Percentiles rank a stretch among this genome's conserved stretches.
These are phyloP conservation scores for Psittacula cyanocephala DNA, from an alignment of 2,113 vertebrate species.

Conservation along the genomic window DNA sequence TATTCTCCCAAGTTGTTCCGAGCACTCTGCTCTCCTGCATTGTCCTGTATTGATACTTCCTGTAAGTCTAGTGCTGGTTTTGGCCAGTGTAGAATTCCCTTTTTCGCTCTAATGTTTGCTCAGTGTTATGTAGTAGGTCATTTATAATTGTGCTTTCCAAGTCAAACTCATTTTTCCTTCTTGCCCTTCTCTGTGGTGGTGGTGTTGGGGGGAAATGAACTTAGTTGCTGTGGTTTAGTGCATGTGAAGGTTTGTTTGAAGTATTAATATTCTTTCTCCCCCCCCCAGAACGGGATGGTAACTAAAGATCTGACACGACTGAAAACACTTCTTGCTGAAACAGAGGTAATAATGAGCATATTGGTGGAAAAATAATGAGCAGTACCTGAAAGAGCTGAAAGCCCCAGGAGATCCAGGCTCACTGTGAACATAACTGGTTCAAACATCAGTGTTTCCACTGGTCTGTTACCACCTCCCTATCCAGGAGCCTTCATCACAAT, in stretches of 20 bases:
- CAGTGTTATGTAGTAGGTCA: not conserved
- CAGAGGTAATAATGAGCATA: conserved; percentile 82
- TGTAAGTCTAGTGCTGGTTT: not conserved
- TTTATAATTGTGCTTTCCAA: not conserved
- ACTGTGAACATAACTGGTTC: not conserved
- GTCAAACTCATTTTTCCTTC: not conserved
- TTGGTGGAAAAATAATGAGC: not conserved
- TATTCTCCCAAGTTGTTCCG: not conserved
- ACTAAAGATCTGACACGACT: conserved; percentile 94
- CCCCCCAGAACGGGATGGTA: conserved; percentile 91
- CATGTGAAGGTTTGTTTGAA: not conserved
- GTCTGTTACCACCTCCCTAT: not conserved
- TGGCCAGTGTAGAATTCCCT: not conserved
- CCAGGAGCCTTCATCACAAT: not conserved
- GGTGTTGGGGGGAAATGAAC: not conserved
- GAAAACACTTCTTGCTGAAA: conserved; percentile 94
- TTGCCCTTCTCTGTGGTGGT: not conserved
- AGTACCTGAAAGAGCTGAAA: not conserved
- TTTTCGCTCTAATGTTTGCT: not conserved
- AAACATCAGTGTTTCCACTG: not conserved
- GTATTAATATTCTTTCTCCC: not conserved
- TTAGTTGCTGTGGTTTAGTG: not conserved
- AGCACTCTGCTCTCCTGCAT: not conserved
- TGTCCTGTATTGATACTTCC: not conserved
- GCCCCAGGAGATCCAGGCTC: not conserved